These are phyloP conservation scores for Neotragus moschatus DNA, from an alignment of 2,113 vertebrate genomes.

Conservation along the genomic window DNA sequence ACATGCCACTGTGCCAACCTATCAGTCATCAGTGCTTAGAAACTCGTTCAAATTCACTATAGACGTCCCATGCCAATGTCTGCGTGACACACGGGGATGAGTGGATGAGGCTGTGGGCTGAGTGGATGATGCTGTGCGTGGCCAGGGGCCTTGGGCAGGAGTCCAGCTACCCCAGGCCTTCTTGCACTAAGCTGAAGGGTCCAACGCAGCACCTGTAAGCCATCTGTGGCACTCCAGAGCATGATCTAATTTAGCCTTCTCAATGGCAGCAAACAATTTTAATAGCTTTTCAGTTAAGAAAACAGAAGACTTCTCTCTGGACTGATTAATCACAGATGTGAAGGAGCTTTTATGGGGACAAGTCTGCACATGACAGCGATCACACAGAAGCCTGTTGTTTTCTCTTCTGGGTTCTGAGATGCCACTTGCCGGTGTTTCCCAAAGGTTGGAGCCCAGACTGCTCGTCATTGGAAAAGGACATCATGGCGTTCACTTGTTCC, in stretches of 20 bases:
- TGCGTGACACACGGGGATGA: fast-evolving
- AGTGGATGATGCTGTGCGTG: background rate
- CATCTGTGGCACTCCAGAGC: background rate
- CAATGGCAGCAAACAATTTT: background rate
- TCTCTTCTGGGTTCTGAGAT: background rate
- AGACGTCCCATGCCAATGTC: fast-evolving
- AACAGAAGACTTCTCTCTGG: background rate
- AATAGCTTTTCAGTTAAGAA: background rate
- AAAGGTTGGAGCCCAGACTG: background rate
- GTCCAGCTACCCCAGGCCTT: too few species aligned
- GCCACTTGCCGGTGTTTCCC: background rate
- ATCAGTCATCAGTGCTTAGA: background rate
- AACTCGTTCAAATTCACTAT: background rate
- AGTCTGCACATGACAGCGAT: background rate
- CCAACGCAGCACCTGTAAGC: fast-evolving
- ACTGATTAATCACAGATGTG: background rate
- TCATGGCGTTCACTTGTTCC: background rate
- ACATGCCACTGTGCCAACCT: background rate
- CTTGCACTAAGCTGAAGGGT: background rate
- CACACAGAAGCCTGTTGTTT: background rate
- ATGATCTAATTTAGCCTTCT: background rate
- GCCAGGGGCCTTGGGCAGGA: background rate
- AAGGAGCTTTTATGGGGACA: background rate
- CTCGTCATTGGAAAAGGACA: background rate
- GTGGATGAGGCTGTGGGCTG: background rate